Conservation (phyloP, 2,888 invertebrate genomes). For the Dicyrtomina minuta region DNA sequence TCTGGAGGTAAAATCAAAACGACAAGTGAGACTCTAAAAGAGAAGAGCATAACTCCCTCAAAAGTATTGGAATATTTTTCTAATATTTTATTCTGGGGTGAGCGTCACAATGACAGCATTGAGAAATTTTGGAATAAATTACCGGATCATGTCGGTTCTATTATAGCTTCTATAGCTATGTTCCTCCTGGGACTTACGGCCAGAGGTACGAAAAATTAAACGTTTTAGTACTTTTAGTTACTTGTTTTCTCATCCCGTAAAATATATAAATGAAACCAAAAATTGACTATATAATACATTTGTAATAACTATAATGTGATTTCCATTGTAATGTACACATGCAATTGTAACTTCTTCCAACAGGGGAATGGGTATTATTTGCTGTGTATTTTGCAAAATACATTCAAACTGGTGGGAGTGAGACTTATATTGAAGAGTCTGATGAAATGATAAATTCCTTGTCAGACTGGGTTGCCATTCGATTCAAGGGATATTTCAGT, state of each 20-base stretch:
- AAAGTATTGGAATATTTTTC: constrained; percentile 33
- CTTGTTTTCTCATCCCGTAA: too few relatives aligned
- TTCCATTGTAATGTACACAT: too few relatives aligned
- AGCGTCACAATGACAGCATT: constrained; percentile 62
- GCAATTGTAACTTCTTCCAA: constrained; percentile 16
- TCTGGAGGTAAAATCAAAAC: too few relatives aligned
- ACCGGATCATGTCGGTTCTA: constrained; percentile 62
- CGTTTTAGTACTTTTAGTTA: too few relatives aligned
- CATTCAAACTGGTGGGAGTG: constrained; percentile 55
- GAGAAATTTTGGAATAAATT: constrained; percentile 63
- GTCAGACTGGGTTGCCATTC: constrained; percentile 43
- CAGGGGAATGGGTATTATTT: constrained; percentile 71
- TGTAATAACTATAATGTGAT: too few relatives aligned
- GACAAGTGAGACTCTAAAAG: too few relatives aligned
- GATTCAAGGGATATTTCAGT: constrained; percentile 46
- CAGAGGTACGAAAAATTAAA: constrained; percentile 61
- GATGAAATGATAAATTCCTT: constrained; percentile 44
- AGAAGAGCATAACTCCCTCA: background rate
- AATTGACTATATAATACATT: too few relatives aligned
- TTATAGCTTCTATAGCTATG: constrained; percentile 64
- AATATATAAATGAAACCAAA: too few relatives aligned
- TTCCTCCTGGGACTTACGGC: constrained; percentile 66
- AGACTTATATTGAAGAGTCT: constrained; percentile 46
- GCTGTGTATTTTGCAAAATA: constrained; percentile 66
- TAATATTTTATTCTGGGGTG: constrained; percentile 60